Evolutionary conservation across 2,888 invertebrate species (phyloP), one percentile per base, ranked within the genome.

Genomic region (Hyposoter didymator): DNA sequence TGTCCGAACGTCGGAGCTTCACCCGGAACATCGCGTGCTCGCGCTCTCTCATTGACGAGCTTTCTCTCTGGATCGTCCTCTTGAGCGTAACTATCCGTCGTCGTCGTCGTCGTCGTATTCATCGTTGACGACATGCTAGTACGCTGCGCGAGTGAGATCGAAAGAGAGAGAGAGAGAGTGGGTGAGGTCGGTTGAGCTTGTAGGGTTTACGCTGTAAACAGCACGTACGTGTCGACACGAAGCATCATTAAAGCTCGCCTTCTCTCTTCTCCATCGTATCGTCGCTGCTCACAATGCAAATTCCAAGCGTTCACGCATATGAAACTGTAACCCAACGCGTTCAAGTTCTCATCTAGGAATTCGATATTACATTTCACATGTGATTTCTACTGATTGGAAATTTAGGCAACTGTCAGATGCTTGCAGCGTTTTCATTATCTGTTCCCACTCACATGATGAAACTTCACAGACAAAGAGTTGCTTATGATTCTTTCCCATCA

Each of bases 151-250:
- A 59, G 76, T 17, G 75, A n/a, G 32, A 64, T 7, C 14, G 35
- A 59, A 32, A 47, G 47, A 47, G 75, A 4, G 55, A 59, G 59
- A 22, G 47, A 59, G 78, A 35, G 45, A 47, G 62, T 32, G 69
- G 10, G 64, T 39, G 79, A 35, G 70, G 78, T 70, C 84, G 84
- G 52, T 64, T 64, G 82, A 84, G 82, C 84, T 80, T 78, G 87
- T 86, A 80, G 84, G 90, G 92, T 92, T 93, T 92, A 90, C 92
- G 90, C 76, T 91, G 92, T 90, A 92, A 93, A 93, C 93, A 93
- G 88, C 87, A 88, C 88, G 88, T 88, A 88, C 89, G 88, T 88
- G 90, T 88, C 90, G 90, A 92, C 91, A 91, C 88, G 89, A 88
- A 81, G 89, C 91, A 91, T 92, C 93, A 93, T 92, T 92, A 92